Base-by-base conservation (phyloP, 2,113 vertebrate species). In the Microcebus tavaratra region DNA sequence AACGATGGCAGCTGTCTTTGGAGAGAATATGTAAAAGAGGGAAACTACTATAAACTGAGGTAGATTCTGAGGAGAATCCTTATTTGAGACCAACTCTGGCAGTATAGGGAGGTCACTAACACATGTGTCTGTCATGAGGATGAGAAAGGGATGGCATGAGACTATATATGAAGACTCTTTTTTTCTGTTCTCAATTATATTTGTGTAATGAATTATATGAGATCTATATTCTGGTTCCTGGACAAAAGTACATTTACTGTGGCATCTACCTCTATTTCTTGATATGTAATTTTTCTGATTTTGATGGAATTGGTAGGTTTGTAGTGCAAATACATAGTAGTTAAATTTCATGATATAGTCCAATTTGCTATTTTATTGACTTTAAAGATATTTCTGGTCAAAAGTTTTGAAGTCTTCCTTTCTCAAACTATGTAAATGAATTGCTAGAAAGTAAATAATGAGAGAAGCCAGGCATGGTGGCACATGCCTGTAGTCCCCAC, bases 351-450 rank as follows among this genome's bases (percentile, higher is more conserved):
- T 75, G 50, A 48, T 55, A 23, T 45, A 34, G 20, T 63, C 20
- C 78, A 70, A 59, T 63, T 63, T 53, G 75, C 29, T 70, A 67
- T 61, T 75, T 76, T 45, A 88, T 39, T 39, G 91, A 90, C 82
- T 94, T 65, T 34, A 91, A 25, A 95, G 84, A 81, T 92, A 67
- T 88, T 91, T 95, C 18, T 90, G 45, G 63, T 93, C 15, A 90
- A 36, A 96, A 68, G 65, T 67, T 80, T 68, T 76, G 59, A 91
- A 50, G 72, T 87, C 20, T 31, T 8, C 17, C 67, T 81, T 92
- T 73, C 39, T 80, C 25, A 88, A 90, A 79, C 63, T 90, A 31
- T 42, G 25, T 88, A 65, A 68, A 75, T 70, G 34, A 70, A 36
- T 75, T 86, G 15, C 65, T 79, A 4, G 70, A 88, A 76, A 85